Percentiles rank a stretch among this genome's conserved stretches.
These are phyloP conservation scores for Bursaphelenchus okinawaensis DNA, from an alignment of 2,888 invertebrate species.

Conservation along the genomic window DNA sequence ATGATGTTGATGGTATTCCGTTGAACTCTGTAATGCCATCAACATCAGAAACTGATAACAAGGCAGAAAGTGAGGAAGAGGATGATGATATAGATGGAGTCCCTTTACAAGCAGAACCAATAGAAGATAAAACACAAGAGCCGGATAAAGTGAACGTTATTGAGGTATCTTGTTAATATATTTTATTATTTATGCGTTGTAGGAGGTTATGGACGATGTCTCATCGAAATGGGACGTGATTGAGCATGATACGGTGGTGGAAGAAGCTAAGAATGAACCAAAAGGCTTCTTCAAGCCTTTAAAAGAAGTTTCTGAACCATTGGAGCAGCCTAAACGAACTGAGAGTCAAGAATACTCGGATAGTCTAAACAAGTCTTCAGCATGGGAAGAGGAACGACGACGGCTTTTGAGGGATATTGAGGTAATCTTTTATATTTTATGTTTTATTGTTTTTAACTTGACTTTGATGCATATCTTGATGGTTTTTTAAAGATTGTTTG, in stretches of 20 bases:
- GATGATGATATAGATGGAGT: slow-evolving; percentile 31
- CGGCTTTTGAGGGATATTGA: slow-evolving; percentile 76
- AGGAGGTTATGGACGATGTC: slow-evolving; percentile 9
- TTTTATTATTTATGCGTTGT: slow-evolving; percentile 10
- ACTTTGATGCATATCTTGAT: no score
- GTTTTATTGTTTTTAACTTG: no score
- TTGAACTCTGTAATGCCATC: background rate
- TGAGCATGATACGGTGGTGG: background rate
- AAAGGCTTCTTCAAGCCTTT: background rate
- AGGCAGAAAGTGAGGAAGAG: slow-evolving; percentile 35
- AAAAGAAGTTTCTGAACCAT: slow-evolving; percentile 4
- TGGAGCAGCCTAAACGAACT: background rate
- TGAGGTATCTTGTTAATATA: background rate
- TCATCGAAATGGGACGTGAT: slow-evolving; percentile 8
- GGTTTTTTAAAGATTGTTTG: no score
- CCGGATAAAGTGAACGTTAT: background rate
- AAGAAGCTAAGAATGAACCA: background rate
- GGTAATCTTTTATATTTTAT: no score
- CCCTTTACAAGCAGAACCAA: slow-evolving; percentile 19
- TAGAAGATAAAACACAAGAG: background rate
- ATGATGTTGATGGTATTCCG: slow-evolving; percentile 10
- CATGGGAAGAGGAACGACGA: slow-evolving; percentile 59
- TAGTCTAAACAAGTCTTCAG: slow-evolving; percentile 10
- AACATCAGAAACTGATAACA: slow-evolving; percentile 8
- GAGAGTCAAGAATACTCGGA: background rate